phyloP scores from a whole-genome alignment of 2,113 vertebrate species.

The Melozone crissalis region DNA sequence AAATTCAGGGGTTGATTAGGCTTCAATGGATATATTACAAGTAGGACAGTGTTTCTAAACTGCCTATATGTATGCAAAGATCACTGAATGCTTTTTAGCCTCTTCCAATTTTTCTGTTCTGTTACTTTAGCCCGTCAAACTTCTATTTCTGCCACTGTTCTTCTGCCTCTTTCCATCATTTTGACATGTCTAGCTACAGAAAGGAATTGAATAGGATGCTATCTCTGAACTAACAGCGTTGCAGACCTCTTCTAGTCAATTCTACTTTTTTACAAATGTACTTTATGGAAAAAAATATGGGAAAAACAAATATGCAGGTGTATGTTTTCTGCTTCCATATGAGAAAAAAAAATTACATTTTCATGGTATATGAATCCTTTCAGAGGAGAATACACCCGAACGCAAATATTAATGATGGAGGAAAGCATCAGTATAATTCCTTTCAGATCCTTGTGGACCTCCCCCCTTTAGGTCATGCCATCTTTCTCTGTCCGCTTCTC shows the following conservation, averaged over 20 bases:
- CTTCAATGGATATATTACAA: not conserved
- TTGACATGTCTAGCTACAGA: not conserved
- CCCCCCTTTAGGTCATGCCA: not conserved
- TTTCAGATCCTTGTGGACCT: not conserved
- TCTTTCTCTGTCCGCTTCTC: not conserved
- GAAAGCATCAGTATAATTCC: not conserved
- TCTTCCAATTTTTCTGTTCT: not conserved
- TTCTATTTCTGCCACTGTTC: slow-evolving; percentile 3
- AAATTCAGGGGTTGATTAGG: not conserved
- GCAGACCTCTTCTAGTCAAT: not conserved
- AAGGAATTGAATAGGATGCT: not conserved
- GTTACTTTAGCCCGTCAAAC: not conserved
- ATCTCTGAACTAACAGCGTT: slow-evolving; percentile 6
- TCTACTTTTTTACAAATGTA: not conserved
- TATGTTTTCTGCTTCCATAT: not conserved
- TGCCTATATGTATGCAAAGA: not conserved
- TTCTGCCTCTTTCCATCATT: slow-evolving; percentile 9
- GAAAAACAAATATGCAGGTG: not conserved
- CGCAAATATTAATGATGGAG: not conserved
- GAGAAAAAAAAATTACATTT: not conserved
- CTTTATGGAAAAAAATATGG: not conserved
- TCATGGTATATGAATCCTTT: not conserved
- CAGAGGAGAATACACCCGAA: not conserved
- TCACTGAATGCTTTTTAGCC: not conserved
- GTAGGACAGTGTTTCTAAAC: not conserved